These are phyloP conservation scores for Coracopsis vasa DNA, from an alignment of 2,113 vertebrate genomes.

Conservation along the genomic window DNA sequence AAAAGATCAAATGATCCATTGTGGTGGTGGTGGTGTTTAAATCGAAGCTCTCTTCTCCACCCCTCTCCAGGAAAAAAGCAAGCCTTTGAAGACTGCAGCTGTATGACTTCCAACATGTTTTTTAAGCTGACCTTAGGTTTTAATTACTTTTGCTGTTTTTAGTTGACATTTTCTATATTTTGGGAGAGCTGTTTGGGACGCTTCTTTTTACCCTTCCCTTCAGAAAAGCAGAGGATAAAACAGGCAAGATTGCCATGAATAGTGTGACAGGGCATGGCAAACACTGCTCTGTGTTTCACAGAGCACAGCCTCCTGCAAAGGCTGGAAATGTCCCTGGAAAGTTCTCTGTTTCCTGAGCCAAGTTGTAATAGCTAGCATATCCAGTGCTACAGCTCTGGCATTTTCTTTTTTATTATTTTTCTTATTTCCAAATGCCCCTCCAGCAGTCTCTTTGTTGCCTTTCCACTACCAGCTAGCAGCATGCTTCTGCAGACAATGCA, in stretches of 20 bases:
- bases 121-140: constrained; percentile 27
- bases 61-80: constrained; percentile 4
- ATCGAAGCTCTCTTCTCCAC: not conserved
- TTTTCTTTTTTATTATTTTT: not conserved
- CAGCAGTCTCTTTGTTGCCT: constrained; percentile 3
- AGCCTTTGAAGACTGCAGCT: constrained; percentile 45
- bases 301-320: not conserved
- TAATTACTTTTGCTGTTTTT: constrained; percentile 38
- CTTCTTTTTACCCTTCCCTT: not conserved
- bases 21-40: constrained; percentile 31
- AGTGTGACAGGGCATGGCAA: not conserved
- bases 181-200: not conserved
- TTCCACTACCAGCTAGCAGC: not conserved
- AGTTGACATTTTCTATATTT: constrained; percentile 11
- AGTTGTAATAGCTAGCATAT: not conserved
- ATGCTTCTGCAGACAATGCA: not conserved
- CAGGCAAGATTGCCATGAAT: not conserved
- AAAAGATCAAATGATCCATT: constrained; percentile 63
- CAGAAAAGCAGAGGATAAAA: not conserved
- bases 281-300: not conserved
- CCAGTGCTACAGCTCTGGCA: not conserved
- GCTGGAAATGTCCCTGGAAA: constrained; percentile 29
- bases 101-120: constrained; percentile 11
- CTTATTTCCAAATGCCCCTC: not conserved
- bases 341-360: constrained; percentile 3